A percentile compares a stretch with the other conserved stretches of the same genome.
Conservation (phyloP, 2,113 vertebrate species). For the Alaudala cheleensis region DNA sequence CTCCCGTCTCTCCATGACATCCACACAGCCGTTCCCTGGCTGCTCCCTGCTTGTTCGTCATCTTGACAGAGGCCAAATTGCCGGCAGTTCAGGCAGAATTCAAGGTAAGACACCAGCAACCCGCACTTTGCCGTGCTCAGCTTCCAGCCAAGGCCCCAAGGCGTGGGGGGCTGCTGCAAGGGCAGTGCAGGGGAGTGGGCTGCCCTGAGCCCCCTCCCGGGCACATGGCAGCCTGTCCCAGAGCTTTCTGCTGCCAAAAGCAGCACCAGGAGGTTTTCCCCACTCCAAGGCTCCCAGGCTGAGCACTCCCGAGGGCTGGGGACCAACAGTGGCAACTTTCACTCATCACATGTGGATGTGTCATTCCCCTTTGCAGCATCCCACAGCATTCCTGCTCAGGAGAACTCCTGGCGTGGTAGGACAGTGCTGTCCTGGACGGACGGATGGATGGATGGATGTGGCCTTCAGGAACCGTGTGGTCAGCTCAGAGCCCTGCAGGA, state of each 20-base stretch:
- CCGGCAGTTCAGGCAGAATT: background rate
- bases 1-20: background rate
- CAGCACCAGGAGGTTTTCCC: background rate
- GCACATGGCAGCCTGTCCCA: background rate
- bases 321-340: fast-evolving
- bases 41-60: background rate
- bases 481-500: background rate
- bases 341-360: background rate
- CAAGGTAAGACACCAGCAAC: conserved; percentile 10
- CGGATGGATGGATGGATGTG: background rate
- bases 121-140: fast-evolving
- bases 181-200: background rate
- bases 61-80: conserved; percentile 9
- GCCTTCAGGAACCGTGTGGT: background rate
- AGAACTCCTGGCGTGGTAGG: background rate
- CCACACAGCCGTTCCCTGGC: background rate
- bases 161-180: background rate
- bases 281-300: background rate
- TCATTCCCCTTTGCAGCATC: conserved; percentile 8
- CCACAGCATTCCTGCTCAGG: background rate
- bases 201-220: background rate
- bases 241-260: background rate
- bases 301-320: fast-evolving
- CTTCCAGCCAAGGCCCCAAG: background rate
- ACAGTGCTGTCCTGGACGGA: background rate